phyloP scores from a whole-genome alignment of 1,140 invertebrate genomes.

The Drosophila miranda region DNA sequence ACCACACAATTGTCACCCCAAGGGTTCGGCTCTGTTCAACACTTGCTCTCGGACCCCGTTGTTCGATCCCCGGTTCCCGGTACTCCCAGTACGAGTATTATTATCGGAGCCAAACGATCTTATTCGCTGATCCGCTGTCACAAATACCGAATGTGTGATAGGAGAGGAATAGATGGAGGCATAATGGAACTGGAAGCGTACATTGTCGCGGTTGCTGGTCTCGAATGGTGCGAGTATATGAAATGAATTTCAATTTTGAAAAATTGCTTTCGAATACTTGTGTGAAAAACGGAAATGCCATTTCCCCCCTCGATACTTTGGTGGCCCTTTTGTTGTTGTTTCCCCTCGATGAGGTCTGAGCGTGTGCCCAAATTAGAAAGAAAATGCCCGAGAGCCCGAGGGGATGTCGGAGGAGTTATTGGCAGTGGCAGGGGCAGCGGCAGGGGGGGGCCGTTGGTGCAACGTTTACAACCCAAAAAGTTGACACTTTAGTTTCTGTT shows the following conservation, averaged over 20 bases:
- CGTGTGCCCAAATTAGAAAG: slow-evolving; percentile 77
- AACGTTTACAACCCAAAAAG: slow-evolving; percentile 55
- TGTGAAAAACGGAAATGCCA: slow-evolving; percentile 78
- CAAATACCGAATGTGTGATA: slow-evolving; percentile 56
- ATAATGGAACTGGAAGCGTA: slow-evolving; percentile 34
- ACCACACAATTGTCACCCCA: slow-evolving; percentile 57
- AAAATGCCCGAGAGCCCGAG: slow-evolving; percentile 46
- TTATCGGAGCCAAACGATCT: slow-evolving; percentile 62
- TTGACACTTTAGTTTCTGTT: slow-evolving; percentile 69
- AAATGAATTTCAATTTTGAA: slow-evolving; percentile 80
- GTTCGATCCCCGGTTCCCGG: too few relatives aligned
- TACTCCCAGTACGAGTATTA: slow-evolving; percentile 2
- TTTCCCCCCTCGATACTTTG: slow-evolving; percentile 7
- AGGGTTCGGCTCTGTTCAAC: slow-evolving; percentile 53
- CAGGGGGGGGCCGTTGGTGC: slow-evolving; percentile 15
- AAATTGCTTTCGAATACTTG: slow-evolving; percentile 72
- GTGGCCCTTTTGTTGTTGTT: slow-evolving; percentile 41
- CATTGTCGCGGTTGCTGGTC: slow-evolving; percentile 13
- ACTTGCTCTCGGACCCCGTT: slow-evolving; percentile 45
- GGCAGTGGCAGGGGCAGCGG: neutral
- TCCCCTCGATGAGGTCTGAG: slow-evolving; percentile 46
- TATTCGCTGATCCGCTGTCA: slow-evolving; percentile 63
- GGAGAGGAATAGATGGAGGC: slow-evolving; percentile 54
- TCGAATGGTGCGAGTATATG: slow-evolving; percentile 16
- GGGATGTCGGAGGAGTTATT: slow-evolving; percentile 5